Evolutionary conservation across 2,113 vertebrate genomes (phyloP).

Genomic region (Columbina picui): DNA sequence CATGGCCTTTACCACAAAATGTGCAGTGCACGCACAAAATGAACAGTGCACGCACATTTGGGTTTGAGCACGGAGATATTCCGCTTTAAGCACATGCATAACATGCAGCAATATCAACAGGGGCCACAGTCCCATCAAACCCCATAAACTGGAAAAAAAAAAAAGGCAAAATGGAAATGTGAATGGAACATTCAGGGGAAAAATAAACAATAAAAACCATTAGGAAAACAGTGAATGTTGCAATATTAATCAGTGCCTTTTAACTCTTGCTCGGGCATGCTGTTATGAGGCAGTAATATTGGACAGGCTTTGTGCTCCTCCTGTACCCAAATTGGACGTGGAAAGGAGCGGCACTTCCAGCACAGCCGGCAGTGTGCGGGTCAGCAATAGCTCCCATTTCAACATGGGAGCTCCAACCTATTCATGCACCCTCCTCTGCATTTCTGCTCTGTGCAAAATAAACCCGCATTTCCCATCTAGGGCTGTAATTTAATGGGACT

Average conservation of each 20-base stretch:
- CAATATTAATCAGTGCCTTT: not conserved
- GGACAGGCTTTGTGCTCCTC: not conserved
- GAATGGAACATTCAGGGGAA: not conserved
- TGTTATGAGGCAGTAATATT: not conserved
- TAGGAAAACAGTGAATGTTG: not conserved
- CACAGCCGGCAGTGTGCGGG: not conserved
- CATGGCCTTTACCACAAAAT: not conserved
- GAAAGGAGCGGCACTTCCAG: not conserved
- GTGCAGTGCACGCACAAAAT: too few relatives aligned
- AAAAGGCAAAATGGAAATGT: not conserved
- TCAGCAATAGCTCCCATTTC: not conserved
- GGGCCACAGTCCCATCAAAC: not conserved
- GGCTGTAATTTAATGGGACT: not conserved
- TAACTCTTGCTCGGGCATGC: not conserved
- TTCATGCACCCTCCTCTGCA: not conserved
- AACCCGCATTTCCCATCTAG: not conserved
- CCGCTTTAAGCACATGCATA: not conserved
- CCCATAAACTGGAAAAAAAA: not conserved
- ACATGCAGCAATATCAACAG: not conserved
- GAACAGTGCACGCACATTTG: not conserved
- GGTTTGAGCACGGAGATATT: not conserved
- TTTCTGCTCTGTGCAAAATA: not conserved
- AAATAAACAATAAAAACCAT: not conserved
- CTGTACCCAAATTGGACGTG: not conserved
- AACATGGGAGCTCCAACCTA: not conserved